Evolutionary conservation across 2,797 vertebrate species (phyloP), one percentile per base, ranked within the genome.

Genomic region (Crenuchus spilurus): DNA sequence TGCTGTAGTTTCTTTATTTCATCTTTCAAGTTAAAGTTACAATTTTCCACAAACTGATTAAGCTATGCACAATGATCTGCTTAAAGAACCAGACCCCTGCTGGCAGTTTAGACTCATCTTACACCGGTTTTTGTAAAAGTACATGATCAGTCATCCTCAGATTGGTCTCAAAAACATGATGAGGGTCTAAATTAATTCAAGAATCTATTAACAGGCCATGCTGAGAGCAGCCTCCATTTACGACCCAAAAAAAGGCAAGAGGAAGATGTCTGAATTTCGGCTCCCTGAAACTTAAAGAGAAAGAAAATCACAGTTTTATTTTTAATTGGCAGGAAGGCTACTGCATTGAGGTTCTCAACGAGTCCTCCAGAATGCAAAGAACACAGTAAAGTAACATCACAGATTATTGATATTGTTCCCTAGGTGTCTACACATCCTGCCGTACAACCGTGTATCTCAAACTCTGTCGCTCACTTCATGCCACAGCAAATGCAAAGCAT

Each of bases 1-100:
- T 54, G 70, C 83, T 74, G 83, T 78, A 61, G 52, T 72, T 80
- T 83, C 68, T 73, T 63, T 63, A 83, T 82, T 52, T 62, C 65
- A 55, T 73, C 4, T 52, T 72, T 85, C 71, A 70, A 72, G 20
- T 76, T 78, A 58, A 67, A 79, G 61, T 72, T 67, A 87, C 74
- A 77, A 61, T 54, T 42, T 76, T 70, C 65, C 57, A 76, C 49
- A 79, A 77, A 84, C 46, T 46, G 63, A 70, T 74, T 54, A n/a
- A 78, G 46, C 49, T 61, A 72, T 67, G 80, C 83, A 81, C 70
- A 73, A 65, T 71, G 1, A 62, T 63, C 81, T 79, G 58, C 22
- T 69, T 84, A 30, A 14, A 74, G 35, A 85, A 82, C 70, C 54
- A 71, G 42, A 24, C 24, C 48, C 44, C 72, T 42, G 49, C 31